Evolutionary conservation across 37 sponge, comb jelly and placozoan genomes (phyloP).

Genomic region (Theonella swinhoei): DNA sequence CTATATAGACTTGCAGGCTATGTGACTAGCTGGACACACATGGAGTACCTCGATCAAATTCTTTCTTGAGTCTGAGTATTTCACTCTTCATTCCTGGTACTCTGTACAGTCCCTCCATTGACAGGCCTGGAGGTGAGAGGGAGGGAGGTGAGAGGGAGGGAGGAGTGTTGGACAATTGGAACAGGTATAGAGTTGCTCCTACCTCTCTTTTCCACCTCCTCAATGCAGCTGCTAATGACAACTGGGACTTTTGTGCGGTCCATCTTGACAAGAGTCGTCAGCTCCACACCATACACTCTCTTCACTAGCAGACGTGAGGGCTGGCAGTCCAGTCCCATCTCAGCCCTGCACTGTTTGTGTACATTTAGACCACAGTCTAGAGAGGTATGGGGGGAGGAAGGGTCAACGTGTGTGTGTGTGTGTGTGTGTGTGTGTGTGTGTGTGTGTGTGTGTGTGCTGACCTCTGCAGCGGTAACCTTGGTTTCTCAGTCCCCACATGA

Average conservation of each 20-base stretch:
- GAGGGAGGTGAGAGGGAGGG: not conserved
- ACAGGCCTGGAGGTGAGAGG: conserved; percentile 51
- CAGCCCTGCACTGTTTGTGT: conserved; percentile 86
- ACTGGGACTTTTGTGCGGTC: conserved; percentile 78
- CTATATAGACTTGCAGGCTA: not conserved
- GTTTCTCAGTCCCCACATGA: conserved; percentile 92
- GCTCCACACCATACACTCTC: conserved; percentile 90
- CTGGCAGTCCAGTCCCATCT: conserved; percentile 56
- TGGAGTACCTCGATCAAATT: conserved; percentile 75
- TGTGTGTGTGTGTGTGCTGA: not conserved
- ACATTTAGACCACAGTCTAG: conserved; percentile 85
- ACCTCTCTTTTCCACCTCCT: conserved; percentile 84
- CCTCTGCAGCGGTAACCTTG: conserved; percentile 91
- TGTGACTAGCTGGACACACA: no score
- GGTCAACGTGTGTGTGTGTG: not conserved
- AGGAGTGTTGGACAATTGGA: not conserved
- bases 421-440: conserved; percentile 1
- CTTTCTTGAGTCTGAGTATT: conserved; percentile 59
- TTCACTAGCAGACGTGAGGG: conserved; percentile 72
- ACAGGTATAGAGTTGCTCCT: not conserved
- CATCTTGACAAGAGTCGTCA: conserved; percentile 84
- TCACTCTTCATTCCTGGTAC: conserved; percentile 72
- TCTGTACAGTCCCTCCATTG: conserved; percentile 73
- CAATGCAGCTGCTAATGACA: conserved; percentile 73
- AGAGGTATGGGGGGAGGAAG: not conserved